A percentile compares a stretch with the other conserved stretches of the same genome.
These are phyloP conservation scores for Latrodectus hesperus DNA, from an alignment of 2,888 invertebrate species.

Conservation along the genomic window DNA sequence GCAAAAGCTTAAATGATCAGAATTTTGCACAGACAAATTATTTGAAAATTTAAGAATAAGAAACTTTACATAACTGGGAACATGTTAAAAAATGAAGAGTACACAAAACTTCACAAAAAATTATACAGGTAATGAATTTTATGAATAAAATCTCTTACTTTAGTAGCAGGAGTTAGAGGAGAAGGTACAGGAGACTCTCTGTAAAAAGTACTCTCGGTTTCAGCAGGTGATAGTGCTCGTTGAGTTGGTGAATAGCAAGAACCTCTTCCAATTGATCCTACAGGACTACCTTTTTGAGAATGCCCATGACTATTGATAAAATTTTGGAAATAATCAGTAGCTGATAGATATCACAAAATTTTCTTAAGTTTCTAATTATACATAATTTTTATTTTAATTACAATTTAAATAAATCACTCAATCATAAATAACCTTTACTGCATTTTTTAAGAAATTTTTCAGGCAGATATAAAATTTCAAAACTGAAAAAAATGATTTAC, in stretches of 20 bases:
- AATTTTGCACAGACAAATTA: neutral
- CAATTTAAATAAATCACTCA: no score
- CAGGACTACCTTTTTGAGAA: constrained; percentile 62
- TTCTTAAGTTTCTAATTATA: no score
- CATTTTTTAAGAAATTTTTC: no score
- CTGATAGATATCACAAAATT: no score
- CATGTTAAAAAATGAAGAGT: neutral
- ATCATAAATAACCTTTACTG: no score
- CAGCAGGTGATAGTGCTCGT: constrained; percentile 49
- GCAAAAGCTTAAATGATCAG: neutral
- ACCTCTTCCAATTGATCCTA: constrained; percentile 53
- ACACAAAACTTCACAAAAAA: neutral
- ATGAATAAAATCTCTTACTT: constrained; percentile 20
- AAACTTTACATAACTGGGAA: neutral
- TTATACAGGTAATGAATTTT: neutral
- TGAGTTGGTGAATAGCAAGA: constrained; percentile 57
- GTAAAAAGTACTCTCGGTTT: constrained; percentile 29
- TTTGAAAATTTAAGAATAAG: neutral
- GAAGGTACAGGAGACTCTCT: constrained; percentile 48
- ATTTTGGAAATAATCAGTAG: neutral
- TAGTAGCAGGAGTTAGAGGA: constrained; percentile 5
- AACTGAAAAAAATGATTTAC: no score
- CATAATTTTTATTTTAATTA: no score
- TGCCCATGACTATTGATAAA: constrained; percentile 21
- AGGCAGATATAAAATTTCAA: no score